A percentile compares a stretch with the other conserved stretches of the same genome.
Conservation (phyloP, 1,140 invertebrate species). For the Pachyrhynchus sulphureomaculatus region DNA sequence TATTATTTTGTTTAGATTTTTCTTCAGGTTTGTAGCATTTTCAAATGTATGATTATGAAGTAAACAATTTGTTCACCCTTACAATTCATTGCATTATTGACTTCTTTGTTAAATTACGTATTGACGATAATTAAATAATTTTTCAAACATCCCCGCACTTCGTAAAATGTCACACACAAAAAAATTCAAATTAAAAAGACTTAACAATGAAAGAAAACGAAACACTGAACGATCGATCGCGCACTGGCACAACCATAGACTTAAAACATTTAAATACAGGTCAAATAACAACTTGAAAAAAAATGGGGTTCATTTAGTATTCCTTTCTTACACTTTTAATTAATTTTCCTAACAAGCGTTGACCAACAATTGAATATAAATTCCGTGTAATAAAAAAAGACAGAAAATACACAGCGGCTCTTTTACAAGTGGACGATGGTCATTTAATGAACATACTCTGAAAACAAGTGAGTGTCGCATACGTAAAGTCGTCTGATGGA, state of each 20-base stretch:
- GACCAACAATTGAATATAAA: background rate
- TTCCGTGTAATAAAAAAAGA: constrained; percentile 2
- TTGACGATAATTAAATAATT: too few relatives aligned
- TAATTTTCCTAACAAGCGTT: too few relatives aligned
- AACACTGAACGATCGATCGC: background rate
- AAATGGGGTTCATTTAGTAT: constrained; percentile 8
- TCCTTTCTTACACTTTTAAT: background rate
- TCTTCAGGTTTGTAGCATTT: too few relatives aligned
- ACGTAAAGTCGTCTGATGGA: constrained; percentile 2
- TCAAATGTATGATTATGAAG: too few relatives aligned
- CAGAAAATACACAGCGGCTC: background rate
- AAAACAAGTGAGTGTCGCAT: background rate
- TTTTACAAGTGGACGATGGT: background rate
- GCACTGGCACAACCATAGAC: background rate
- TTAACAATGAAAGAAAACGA: too few relatives aligned
- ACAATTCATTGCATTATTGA: too few relatives aligned
- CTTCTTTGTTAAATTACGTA: too few relatives aligned
- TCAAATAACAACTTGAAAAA: background rate
- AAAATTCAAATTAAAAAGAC: too few relatives aligned
- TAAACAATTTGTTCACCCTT: too few relatives aligned
- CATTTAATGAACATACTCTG: background rate
- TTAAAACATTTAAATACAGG: constrained; percentile 9
- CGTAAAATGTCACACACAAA: too few relatives aligned
- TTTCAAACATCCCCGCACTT: too few relatives aligned
- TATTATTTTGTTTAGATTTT: too few relatives aligned